These are phyloP conservation scores for Perccottus glenii DNA, from an alignment of 2,113 vertebrate species.

Conservation along the genomic window DNA sequence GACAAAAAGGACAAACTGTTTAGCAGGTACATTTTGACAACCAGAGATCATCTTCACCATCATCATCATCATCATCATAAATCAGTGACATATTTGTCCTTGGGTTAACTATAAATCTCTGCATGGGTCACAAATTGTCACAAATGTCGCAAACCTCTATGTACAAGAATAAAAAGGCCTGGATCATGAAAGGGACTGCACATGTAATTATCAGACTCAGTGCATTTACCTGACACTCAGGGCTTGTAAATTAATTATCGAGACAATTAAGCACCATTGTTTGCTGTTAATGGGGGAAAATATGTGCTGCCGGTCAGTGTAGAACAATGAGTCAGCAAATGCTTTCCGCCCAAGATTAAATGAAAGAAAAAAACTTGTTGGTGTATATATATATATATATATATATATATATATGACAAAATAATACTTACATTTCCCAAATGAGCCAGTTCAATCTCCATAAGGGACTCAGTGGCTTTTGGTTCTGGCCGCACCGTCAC, in stretches of 20 bases:
- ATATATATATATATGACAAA: not conserved
- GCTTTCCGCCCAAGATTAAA: conserved; percentile 5
- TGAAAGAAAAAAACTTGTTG: not conserved
- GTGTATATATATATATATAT: rapidly evolving
- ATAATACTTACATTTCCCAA: conserved; percentile 91
- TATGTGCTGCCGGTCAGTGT: conserved; percentile 40
- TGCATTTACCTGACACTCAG: conserved; percentile 36
- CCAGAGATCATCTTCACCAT: conserved; percentile 30
- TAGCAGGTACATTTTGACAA: conserved; percentile 21
- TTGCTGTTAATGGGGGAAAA: conserved; percentile 47
- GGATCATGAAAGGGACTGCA: conserved; percentile 63
- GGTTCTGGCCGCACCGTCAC: conserved; percentile 96
- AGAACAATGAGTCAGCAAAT: conserved; percentile 19
- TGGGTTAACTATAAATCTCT: not conserved
- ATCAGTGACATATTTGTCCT: conserved; percentile 36
- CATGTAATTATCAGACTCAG: conserved; percentile 63
- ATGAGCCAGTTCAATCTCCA: conserved; percentile 97
- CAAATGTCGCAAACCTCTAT: conserved; percentile 18
- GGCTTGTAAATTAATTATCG: conserved; percentile 73
- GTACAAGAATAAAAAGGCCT: conserved; percentile 49
- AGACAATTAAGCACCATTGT: conserved; percentile 70
- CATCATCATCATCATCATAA: conserved; percentile 32
- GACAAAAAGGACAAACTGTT: conserved; percentile 50
- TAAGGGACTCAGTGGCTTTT: conserved; percentile 86
- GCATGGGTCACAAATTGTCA: conserved; percentile 1